Conservation (phyloP, 2,888 invertebrate species). For the Pammene fasciana region DNA sequence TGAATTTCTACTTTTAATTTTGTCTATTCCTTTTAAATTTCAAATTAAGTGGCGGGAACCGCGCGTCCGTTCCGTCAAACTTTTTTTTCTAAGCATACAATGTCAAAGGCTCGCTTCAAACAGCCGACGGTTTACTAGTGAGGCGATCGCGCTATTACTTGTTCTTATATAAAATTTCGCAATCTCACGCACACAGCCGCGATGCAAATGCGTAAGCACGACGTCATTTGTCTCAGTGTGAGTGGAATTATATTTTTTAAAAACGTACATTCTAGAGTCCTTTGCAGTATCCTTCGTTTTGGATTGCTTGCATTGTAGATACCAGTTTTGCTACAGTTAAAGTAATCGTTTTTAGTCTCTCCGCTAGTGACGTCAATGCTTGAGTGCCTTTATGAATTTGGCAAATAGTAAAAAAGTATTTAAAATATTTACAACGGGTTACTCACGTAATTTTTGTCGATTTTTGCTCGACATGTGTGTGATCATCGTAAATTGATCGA, state of each 20-base stretch:
- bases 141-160: constrained; percentile 39
- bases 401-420: not conserved
- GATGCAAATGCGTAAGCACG: constrained; percentile 30
- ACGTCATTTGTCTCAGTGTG: constrained; percentile 35
- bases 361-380: constrained; percentile 11
- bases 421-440: too few relatives aligned
- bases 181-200: constrained; percentile 44
- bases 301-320: constrained; percentile 4
- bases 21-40: not conserved
- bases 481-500: too few relatives aligned
- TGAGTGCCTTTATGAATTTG: not conserved
- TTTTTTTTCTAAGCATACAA: constrained; percentile 36
- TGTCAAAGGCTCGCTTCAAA: constrained; percentile 28
- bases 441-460: too few relatives aligned
- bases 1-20: not conserved
- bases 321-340: constrained; percentile 1
- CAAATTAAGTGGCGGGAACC: constrained; percentile 4
- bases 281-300: constrained; percentile 29
- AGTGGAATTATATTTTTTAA: constrained; percentile 22
- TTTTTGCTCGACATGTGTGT: too few relatives aligned
- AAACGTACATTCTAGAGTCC: constrained; percentile 31
- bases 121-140: constrained; percentile 49
- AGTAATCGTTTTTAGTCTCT: not conserved
- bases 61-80: constrained; percentile 20
- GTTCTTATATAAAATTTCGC: constrained; percentile 57